These are phyloP conservation scores for Masticophis lateralis DNA, from an alignment of 2,797 vertebrate species.

Conservation along the genomic window DNA sequence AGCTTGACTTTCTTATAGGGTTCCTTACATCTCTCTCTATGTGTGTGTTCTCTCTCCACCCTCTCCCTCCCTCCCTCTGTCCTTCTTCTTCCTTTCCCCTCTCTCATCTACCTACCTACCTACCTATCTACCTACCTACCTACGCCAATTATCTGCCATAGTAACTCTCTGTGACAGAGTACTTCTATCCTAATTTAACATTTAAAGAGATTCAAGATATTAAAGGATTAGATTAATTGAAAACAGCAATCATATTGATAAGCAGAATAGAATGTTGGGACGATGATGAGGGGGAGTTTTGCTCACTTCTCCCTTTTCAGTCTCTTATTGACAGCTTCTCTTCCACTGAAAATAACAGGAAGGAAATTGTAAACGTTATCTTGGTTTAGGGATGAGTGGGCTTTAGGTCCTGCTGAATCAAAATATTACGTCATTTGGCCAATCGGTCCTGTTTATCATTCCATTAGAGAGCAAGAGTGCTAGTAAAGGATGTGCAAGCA, in stretches of 20 bases:
- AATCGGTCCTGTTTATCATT: neutral
- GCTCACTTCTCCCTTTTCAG: neutral
- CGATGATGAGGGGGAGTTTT: neutral
- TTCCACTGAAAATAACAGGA: neutral
- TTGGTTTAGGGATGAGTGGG: neutral
- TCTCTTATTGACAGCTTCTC: neutral
- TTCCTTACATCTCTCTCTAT: neutral
- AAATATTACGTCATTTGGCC: neutral
- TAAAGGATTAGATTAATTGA: neutral
- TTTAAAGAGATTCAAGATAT: neutral
- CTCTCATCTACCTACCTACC: neutral
- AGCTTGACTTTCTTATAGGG: neutral
- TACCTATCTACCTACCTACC: neutral
- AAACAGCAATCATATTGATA: neutral
- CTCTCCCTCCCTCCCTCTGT: fast-evolving
- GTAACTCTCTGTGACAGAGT: neutral
- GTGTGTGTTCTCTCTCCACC: neutral
- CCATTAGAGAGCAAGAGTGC: neutral
- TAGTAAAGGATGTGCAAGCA: neutral
- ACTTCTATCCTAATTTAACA: neutral
- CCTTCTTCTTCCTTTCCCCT: too few species aligned
- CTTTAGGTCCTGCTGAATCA: neutral
- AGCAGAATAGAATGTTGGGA: neutral
- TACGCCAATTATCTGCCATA: neutral
- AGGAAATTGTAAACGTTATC: neutral